These are phyloP conservation scores for Tricholaema leucomelas DNA, from an alignment of 2,113 vertebrate species.

Conservation along the genomic window DNA sequence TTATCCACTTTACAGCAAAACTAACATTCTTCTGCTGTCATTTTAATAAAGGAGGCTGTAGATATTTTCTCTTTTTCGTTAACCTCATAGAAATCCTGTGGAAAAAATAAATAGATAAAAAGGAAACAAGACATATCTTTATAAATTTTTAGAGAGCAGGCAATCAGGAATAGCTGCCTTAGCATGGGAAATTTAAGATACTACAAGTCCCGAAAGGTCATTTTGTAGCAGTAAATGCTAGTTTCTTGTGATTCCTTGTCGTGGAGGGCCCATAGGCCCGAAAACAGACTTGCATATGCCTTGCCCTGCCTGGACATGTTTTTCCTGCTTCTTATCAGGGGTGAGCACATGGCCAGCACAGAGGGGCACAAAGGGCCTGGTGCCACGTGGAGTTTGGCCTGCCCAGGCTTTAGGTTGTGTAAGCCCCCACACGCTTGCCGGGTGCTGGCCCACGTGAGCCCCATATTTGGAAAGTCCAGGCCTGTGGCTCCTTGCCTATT, in stretches of 20 bases:
- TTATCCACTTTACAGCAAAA: constrained; percentile 39
- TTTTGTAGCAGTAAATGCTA: not conserved
- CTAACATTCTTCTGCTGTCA: constrained; percentile 17
- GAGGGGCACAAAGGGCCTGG: no score
- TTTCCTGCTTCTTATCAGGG: no score
- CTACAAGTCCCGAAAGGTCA: not conserved
- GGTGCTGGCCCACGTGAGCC: no score
- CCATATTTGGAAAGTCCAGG: no score
- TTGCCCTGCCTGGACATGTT: no score
- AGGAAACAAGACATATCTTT: not conserved
- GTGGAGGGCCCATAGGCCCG: no score
- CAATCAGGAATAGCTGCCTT: not conserved
- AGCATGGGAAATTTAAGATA: not conserved
- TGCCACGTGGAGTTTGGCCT: no score
- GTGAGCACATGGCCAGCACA: no score
- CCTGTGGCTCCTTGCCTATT: no score
- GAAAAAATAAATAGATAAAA: constrained; percentile 9
- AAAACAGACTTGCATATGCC: no score
- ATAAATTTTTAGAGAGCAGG: not conserved
- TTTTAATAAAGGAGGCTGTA: constrained; percentile 6
- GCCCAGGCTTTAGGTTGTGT: no score
- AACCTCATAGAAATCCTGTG: not conserved
- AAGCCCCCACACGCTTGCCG: no score
- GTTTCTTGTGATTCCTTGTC: constrained; percentile 7
- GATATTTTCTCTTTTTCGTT: not conserved